Evolutionary conservation across 2,113 vertebrate genomes (phyloP), one percentile per base, ranked within the genome.

Genomic region (Ariopsis seemanni): DNA sequence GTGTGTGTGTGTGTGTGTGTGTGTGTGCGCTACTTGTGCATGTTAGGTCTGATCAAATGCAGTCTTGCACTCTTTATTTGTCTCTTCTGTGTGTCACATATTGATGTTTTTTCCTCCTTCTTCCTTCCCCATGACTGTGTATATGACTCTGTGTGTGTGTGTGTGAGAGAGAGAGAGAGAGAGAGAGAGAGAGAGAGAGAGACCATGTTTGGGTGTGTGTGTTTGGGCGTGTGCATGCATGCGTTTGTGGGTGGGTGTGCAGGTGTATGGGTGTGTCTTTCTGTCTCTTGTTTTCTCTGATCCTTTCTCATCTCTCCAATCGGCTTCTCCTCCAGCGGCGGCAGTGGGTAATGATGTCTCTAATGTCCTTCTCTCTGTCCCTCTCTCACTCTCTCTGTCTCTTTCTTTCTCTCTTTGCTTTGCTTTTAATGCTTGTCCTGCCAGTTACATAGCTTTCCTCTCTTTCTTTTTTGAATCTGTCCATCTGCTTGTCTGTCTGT

Each of bases 341-440:
- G 92, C 92, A 92, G 92, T 92, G 94, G 95, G 95, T 95, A 95
- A 95, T 94, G 92, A 81, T 48, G 86, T 34, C 84, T 83, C 69
- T 52, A 50, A 82, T 91, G 78, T 88, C 53, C 84, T 93, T 78
- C 78, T 85, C 88, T 62, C 84, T 65, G 60, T 87, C 30, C 82
- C 50, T 86, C 62, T 67, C 27, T 82, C 71, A 71, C 22, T 82
- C 48, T 79, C 52, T 82, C n/a, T 81, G 84, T 53, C 74, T 81
- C 69, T 87, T 25, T 88, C 63, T 84, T 42, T 69, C 27, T 83
- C 71, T 78, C 7, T 82, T 84, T 42, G 53, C 30, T 79, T 72
- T 82, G 55, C 22, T 85, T 62, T 83, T 87, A 85, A 48, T 89
- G 87, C 90, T 89, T 88, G 86, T 91, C 85, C 30, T 84, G 89